Evolutionary conservation across 1,140 invertebrate genomes (phyloP), one percentile per base, ranked within the genome.

Genomic region (Tribolium castaneum): DNA sequence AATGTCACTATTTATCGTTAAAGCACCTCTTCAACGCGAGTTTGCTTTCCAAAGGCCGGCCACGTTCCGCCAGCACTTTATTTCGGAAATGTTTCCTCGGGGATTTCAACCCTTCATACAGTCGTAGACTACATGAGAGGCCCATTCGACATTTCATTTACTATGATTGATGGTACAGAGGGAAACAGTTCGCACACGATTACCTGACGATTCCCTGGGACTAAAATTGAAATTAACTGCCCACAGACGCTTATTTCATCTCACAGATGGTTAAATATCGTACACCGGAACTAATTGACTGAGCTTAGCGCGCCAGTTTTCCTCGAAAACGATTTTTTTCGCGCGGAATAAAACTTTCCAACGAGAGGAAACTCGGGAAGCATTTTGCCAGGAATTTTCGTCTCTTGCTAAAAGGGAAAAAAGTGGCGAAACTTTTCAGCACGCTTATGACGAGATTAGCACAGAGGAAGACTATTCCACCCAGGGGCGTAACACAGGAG

Each of bases 61-160:
- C 56, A 62, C 56, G 56, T 62, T 62, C 52, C 16, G 7, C 10
- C 19, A 22, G 34, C 52, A 30, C 34, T 73, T 73, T 73, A 73
- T 73, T 73, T 73, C 70, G 19, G 71, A 52, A 73, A 73, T 73
- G 71, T 73, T 73, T 19, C 50, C 71, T 19, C 30, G 19, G 71
- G 71, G 71, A 73, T 51, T 73, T 52, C 14, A 25, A 72, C 30
- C 71, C 71, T 52, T 73, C 22, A 72, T 72, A 50, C 14, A 72
- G 70, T 50, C 22, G 70, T 72, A 35, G 50, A 22, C 13, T 73
- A 73, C 71, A 51, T 54, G 30, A 52, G 14, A 34, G 71, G 19
- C 45, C 71, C 19, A 73, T 73, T 73, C 71, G 71, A 73, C 71
- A 54, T 73, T 73, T 73, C 71, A 73, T 73, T 73, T 52, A 34